A percentile compares a stretch with the other conserved stretches of the same genome.
These are phyloP conservation scores for Argentina silus DNA, from an alignment of 2,797 vertebrate species.

Conservation along the genomic window DNA sequence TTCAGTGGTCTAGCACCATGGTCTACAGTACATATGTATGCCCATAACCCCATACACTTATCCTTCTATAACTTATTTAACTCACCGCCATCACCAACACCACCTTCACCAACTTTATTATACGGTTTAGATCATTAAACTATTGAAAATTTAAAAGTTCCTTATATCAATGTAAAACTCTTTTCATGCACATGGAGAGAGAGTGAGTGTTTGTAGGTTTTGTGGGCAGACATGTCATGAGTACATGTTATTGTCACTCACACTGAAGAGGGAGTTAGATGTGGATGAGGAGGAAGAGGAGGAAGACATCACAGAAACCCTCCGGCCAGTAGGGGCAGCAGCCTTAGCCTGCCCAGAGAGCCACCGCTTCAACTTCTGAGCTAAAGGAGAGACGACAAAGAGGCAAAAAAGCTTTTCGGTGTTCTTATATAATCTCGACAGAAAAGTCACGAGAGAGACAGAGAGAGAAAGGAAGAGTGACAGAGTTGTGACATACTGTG, in stretches of 20 bases:
- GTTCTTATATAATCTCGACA: not conserved
- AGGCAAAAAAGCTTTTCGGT: too few species aligned
- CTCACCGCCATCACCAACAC: not conserved
- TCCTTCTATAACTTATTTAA: too few species aligned
- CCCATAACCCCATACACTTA: too few species aligned
- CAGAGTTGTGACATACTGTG: conserved; percentile 71
- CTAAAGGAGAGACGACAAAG: conserved; percentile 42
- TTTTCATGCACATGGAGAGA: not conserved
- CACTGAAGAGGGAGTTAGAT: conserved; percentile 66
- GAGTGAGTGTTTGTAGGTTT: not conserved
- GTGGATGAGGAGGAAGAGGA: conserved; percentile 55
- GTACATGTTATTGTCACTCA: conserved; percentile 47
- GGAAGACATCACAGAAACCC: conserved; percentile 7
- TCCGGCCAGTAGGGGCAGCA: not conserved
- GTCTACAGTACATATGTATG: not conserved
- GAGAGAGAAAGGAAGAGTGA: conserved; percentile 4
- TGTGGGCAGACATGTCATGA: not conserved
- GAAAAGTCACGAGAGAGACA: not conserved
- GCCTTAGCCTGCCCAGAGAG: conserved; percentile 59
- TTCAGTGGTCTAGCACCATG: not conserved
- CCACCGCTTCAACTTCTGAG: conserved; percentile 71
- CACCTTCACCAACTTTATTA: not conserved
- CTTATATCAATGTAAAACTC: not conserved
- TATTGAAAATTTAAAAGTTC: not conserved
- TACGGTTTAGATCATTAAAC: not conserved